These are phyloP conservation scores for Pristionchus pacificus DNA, from an alignment of 1,140 invertebrate genomes.

Conservation along the genomic window DNA sequence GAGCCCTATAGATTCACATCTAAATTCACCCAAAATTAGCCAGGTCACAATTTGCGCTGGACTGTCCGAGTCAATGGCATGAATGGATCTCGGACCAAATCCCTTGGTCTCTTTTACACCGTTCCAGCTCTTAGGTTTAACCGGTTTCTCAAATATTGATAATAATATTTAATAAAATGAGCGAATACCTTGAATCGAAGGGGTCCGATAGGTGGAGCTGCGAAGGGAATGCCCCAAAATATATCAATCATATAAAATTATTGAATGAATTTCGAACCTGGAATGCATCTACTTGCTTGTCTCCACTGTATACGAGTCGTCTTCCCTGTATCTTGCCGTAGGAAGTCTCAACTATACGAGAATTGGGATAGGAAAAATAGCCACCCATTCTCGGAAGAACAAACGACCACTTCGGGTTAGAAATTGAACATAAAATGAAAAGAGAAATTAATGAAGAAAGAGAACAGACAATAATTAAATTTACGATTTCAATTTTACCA, in stretches of 20 bases:
- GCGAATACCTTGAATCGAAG: constrained; percentile 42
- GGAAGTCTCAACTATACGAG: background rate
- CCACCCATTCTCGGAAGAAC: too few species aligned
- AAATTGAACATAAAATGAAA: too few species aligned
- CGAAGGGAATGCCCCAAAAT: constrained; percentile 49
- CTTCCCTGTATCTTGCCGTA: background rate
- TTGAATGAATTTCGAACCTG: background rate
- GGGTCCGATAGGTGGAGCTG: constrained; percentile 47
- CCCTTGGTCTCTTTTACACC: constrained; percentile 17
- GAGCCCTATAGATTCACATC: background rate
- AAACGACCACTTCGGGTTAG: too few species aligned
- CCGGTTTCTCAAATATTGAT: constrained; percentile 20
- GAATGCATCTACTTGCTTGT: background rate
- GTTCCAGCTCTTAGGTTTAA: constrained; percentile 15
- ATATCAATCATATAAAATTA: background rate
- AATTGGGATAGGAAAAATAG: background rate
- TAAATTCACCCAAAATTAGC: constrained; percentile 7
- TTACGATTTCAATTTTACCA: too few species aligned
- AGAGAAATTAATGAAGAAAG: too few species aligned
- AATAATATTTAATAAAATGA: background rate
- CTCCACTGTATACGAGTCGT: background rate
- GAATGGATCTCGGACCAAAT: constrained; percentile 29
- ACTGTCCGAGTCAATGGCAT: too few species aligned
- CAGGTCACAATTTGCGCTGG: too few species aligned
- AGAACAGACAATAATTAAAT: too few species aligned